Base-by-base conservation (phyloP, 2,113 vertebrate species). In the Chunga burmeisteri region DNA sequence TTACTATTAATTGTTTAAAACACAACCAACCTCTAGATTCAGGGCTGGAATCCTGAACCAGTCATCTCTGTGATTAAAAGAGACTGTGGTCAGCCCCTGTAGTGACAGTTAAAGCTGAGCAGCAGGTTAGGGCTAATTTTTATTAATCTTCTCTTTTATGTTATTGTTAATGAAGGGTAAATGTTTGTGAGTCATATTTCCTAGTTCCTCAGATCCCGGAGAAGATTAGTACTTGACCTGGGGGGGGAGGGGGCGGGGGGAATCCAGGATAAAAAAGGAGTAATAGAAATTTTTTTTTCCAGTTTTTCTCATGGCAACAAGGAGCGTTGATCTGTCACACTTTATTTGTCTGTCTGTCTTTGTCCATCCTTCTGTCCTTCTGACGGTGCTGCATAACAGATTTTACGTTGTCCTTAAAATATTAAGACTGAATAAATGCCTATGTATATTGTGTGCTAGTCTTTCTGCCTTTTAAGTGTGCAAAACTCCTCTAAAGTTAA, bases 151-250 rank as follows among this genome's bases (percentile, higher is more conserved):
- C 52, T 75, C 49, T 94, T 96, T 97, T 71, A 65, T 91, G 56
- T 79, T 97, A 96, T 95, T 93, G 62, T 96, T 97, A 96, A 95
- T 89, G 53, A 96, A 90, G 16, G 50, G 81, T 90, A 95, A 96
- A 90, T 93, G 27, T 81, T 95, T 96, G 74, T 81, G 47, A 96
- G 68, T 81, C 38, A 8, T 86, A 91, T 96, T 90, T 96, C 83
- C 59, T 93, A 66, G 53, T 90, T 97, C 32, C 88, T 95, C 53
- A 90, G 66, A 95, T 71, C 81, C 75, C 63, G 71, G 71, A 38
- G 75, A 88, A 97, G 72, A 92, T 93, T 91, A 78, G 9, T 85
- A 87, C 59, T 94, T 38, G 38, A 38, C 38, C 38, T 38, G 38
- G 38, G 38, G 38, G 38, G 38, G 38, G 7, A 9, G 38, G 38